Evolutionary conservation across 2,797 vertebrate species (phyloP), one percentile per base, ranked within the genome.

Genomic region (Pipistrellus nathusii): DNA sequence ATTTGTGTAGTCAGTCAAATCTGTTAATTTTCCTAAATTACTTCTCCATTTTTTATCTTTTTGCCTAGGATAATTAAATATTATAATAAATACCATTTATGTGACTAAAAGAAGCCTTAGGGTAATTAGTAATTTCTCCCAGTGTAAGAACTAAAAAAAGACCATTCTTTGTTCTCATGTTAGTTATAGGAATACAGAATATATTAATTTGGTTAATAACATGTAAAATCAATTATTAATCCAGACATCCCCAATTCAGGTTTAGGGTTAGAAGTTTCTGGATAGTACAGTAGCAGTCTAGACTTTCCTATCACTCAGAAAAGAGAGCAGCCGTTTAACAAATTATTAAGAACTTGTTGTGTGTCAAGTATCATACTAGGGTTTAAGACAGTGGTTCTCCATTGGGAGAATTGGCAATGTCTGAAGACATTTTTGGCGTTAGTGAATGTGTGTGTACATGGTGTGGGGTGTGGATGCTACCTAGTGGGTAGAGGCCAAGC

Each of bases 101-200:
- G 27, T 91, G 69, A 91, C 69, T 83, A 68, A 78, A 92, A 95
- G 55, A 77, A 85, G n/a, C 27, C 10, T 51, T 12, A 46, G 53
- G 51, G 44, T 68, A 83, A 66, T 83, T 64, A 68, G 64, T 80
- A 76, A 81, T 64, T 84, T 81, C 59, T 21, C 53, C 48, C 3
- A 85, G 55, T 46, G 4, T 8, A 95, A 88, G 35, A 82, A 64
- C 27, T 66, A 94, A 88, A 15, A n/a, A n/a, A 94, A 5, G 38
- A 88, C 35, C 10, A n/a, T n/a, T 83, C 35, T 80, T 87, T 81
- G 38, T 27, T 8, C 10, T 66, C 69, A 77, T 46, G 41, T 46
- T 30, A 85, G 80, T 85, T 55, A 76, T 1, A 91, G 84, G 27
- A 91, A 85, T 5, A 68, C 0, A 64, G 32, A 30, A 86, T 88